phyloP scores from a whole-genome alignment of 2,888 invertebrate genomes.

The Drosophila eohydei region DNA sequence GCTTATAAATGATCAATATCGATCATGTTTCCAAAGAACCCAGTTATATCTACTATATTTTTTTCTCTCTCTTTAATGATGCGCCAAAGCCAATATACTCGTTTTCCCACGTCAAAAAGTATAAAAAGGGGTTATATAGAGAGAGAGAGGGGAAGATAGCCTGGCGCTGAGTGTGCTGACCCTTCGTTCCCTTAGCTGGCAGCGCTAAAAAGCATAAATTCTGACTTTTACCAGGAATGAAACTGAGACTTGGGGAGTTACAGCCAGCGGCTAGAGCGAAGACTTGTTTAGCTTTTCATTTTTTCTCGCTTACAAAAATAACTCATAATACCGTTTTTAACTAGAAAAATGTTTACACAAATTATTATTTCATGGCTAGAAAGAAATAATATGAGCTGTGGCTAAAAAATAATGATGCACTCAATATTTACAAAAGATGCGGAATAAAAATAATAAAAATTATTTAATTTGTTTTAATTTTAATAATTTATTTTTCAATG shows the following conservation, averaged over 20 bases:
- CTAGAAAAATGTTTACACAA: conserved; percentile 18
- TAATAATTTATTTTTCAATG: background rate
- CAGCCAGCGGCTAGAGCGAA: conserved; percentile 25
- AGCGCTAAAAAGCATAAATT: conserved; percentile 62
- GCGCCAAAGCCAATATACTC: background rate
- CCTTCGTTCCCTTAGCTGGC: conserved; percentile 49
- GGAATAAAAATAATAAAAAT: background rate
- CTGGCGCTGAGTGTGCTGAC: conserved; percentile 58
- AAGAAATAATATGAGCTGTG: conserved; percentile 2
- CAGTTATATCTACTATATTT: background rate
- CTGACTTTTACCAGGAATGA: conserved; percentile 56
- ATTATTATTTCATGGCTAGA: conserved; percentile 23
- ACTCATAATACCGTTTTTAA: conserved; percentile 9
- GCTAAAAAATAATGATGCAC: background rate
- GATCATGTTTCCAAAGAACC: no score
- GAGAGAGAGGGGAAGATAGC: background rate
- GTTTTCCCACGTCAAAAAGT: background rate
- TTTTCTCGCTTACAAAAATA: conserved; percentile 9
- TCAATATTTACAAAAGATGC: background rate
- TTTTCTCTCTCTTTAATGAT: background rate
- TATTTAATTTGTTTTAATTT: background rate
- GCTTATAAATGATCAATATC: no score
- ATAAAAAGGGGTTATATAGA: background rate
- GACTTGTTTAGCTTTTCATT: conserved; percentile 23
- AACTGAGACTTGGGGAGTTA: conserved; percentile 36